These are phyloP conservation scores for Himalopsyche phryganea DNA, from an alignment of 1,140 invertebrate species.

Conservation along the genomic window DNA sequence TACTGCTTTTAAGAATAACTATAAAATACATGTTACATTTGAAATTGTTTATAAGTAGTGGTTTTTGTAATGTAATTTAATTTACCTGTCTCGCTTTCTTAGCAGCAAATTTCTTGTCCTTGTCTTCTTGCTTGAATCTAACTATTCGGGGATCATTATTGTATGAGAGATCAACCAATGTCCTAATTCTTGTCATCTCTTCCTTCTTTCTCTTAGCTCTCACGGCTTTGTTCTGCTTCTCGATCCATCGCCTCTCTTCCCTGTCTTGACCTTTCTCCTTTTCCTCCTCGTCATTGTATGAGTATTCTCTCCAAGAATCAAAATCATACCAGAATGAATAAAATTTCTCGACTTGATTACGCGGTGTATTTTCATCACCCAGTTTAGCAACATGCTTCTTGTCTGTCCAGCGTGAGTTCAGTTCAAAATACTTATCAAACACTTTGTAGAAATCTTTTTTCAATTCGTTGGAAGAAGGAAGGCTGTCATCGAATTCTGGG, in stretches of 20 bases:
- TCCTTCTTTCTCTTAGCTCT: slow-evolving; percentile 92
- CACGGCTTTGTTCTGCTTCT: slow-evolving; percentile 94
- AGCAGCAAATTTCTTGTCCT: slow-evolving; percentile 81
- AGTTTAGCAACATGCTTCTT: slow-evolving; percentile 82
- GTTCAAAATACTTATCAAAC: slow-evolving; percentile 77
- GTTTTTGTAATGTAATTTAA: background rate
- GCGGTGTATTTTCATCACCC: slow-evolving; percentile 67
- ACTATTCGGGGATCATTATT: slow-evolving; percentile 88
- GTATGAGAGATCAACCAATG: slow-evolving; percentile 91
- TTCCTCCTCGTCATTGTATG: slow-evolving; percentile 98
- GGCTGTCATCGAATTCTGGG: slow-evolving; percentile 85
- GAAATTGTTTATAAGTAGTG: too few relatives aligned
- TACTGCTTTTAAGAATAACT: too few relatives aligned
- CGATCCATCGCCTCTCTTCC: slow-evolving; percentile 94
- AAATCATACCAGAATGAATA: slow-evolving; percentile 96
- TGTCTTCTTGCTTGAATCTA: slow-evolving; percentile 92
- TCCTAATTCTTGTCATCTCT: slow-evolving; percentile 87
- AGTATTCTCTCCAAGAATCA: slow-evolving; percentile 98
- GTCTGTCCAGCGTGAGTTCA: slow-evolving; percentile 90
- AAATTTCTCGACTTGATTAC: slow-evolving; percentile 78
- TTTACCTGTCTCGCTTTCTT: slow-evolving; percentile 77
- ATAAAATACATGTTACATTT: too few relatives aligned
- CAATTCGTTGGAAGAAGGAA: slow-evolving; percentile 73
- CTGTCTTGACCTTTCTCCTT: slow-evolving; percentile 96
- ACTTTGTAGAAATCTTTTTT: slow-evolving; percentile 82